A percentile compares a stretch with the other conserved stretches of the same genome.
Evolutionary conservation across 2,113 vertebrate genomes (phyloP).

Genomic region (Upupa epops): DNA sequence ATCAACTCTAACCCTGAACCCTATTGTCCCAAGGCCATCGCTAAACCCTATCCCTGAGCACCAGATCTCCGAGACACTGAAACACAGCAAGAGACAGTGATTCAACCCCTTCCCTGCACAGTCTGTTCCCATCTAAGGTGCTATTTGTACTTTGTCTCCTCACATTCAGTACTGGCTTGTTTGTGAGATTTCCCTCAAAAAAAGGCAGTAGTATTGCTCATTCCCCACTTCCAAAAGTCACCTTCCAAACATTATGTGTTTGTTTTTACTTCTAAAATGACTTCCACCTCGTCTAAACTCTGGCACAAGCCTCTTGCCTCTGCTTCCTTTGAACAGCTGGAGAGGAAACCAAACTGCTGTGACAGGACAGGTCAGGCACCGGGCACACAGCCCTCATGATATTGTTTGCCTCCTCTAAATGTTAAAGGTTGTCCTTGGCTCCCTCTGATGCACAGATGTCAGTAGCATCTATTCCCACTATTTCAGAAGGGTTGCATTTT

Average conservation of each 20-base stretch:
- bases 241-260: background rate
- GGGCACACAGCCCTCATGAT: background rate
- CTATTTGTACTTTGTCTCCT: background rate
- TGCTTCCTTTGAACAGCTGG: conserved; percentile 9
- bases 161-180: rapidly evolving
- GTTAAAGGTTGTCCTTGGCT: background rate
- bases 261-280: background rate
- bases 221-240: background rate
- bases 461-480: background rate
- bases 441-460: background rate
- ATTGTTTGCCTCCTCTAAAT: background rate
- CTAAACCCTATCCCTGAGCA: no score
- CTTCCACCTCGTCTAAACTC: background rate
- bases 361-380: background rate
- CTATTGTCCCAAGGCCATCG: no score
- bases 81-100: no score
- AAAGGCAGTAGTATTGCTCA: background rate
- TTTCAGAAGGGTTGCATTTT: background rate
- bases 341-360: background rate
- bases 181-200: background rate
- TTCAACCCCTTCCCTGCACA: no score
- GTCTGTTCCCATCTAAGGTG: no score
- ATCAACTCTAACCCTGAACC: no score
- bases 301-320: background rate
- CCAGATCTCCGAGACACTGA: no score